These are phyloP conservation scores for Raja brachyura DNA, from an alignment of 2,113 vertebrate species.

Conservation along the genomic window DNA sequence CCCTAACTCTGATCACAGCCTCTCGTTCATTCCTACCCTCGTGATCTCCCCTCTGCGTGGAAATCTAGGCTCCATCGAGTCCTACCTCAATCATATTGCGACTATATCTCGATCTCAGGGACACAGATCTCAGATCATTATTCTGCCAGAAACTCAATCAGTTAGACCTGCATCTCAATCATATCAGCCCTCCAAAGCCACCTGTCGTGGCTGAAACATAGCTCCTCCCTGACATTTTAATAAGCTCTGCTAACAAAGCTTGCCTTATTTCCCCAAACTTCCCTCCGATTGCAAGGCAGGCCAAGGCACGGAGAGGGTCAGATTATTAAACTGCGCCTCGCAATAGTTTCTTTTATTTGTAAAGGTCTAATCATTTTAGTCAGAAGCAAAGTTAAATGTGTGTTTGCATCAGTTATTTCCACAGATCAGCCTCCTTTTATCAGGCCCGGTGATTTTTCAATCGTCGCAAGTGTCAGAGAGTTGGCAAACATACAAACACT, in stretches of 20 bases:
- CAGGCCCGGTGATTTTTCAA: constrained; percentile 40
- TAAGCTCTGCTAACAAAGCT: background rate
- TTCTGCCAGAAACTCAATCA: background rate
- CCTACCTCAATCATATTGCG: background rate
- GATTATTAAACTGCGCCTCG: background rate
- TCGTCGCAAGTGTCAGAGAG: constrained; percentile 31
- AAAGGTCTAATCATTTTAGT: constrained; percentile 52
- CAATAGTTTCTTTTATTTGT: constrained; percentile 42
- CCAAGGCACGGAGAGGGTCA: background rate
- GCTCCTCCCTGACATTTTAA: too few relatives aligned
- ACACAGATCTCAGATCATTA: background rate
- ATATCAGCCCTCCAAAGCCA: background rate
- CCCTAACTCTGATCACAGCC: background rate
- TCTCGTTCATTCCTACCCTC: background rate
- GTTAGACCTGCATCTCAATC: background rate
- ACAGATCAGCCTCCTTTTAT: constrained; percentile 47
- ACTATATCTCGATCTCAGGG: background rate
- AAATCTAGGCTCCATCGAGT: background rate
- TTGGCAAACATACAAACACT: constrained; percentile 39
- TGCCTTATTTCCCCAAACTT: background rate
- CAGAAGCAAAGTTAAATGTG: constrained; percentile 49
- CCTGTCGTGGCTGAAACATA: too few relatives aligned
- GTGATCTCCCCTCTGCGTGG: background rate
- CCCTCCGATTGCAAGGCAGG: background rate
- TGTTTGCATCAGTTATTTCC: constrained; percentile 48